Evolutionary conservation across 2,797 vertebrate species (phyloP).

Genomic region (Mormyrops boulengeri): DNA sequence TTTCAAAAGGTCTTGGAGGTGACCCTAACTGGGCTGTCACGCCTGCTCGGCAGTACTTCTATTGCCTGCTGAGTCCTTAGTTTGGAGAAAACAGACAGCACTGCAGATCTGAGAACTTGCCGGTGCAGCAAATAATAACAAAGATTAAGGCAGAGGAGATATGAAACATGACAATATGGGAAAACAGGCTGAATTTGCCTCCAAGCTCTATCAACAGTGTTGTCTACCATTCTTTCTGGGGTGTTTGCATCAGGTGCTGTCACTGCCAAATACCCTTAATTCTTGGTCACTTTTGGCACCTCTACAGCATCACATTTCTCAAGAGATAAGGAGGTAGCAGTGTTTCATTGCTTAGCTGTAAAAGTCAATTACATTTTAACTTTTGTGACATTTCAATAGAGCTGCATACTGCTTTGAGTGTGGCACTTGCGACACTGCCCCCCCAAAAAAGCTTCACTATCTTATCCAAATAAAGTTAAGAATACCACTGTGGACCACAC

Average conservation of each 20-base stretch:
- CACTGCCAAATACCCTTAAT: background rate
- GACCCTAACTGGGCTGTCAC: constrained; percentile 26
- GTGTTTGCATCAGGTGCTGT: background rate
- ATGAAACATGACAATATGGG: background rate
- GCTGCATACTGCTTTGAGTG: background rate
- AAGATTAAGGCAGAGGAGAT: constrained; percentile 7
- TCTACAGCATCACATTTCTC: background rate
- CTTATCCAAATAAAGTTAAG: background rate
- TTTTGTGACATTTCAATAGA: background rate
- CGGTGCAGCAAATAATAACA: constrained; percentile 20
- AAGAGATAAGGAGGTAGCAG: constrained; percentile 13
- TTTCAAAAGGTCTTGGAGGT: constrained; percentile 9
- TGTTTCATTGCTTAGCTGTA: background rate
- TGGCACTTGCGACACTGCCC: background rate
- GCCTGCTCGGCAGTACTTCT: constrained; percentile 25
- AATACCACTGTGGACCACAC: background rate
- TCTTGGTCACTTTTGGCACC: background rate
- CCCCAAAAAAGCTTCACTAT: background rate
- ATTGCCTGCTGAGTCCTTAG: constrained; percentile 5
- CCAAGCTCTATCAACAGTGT: constrained; percentile 1
- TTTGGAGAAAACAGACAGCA: background rate
- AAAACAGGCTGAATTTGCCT: background rate
- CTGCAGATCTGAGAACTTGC: constrained; percentile 10
- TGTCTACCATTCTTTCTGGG: background rate
- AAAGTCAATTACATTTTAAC: constrained; percentile 15